A percentile compares a stretch with the other conserved stretches of the same genome.
Conservation (phyloP, 2,797 vertebrate genomes). For the Crax fasciolata region DNA sequence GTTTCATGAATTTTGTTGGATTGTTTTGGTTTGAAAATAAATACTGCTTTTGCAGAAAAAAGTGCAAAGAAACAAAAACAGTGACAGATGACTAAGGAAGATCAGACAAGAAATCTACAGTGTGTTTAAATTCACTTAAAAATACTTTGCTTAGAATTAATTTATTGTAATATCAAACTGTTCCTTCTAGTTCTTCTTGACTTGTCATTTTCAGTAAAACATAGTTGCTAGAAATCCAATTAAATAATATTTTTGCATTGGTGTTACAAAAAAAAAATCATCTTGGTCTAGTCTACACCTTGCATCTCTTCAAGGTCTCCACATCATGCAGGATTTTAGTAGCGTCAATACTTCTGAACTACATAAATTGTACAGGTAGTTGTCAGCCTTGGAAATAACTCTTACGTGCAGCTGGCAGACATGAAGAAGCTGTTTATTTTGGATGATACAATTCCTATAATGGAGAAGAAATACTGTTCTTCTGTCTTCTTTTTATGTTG, state of each 20-base stretch:
- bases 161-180: background rate
- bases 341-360: slow-evolving; percentile 33
- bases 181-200: background rate
- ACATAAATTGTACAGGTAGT: slow-evolving; percentile 3
- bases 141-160: background rate
- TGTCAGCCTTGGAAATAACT: slow-evolving; percentile 15
- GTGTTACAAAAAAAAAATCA: background rate
- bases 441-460: background rate
- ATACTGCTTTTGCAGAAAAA: background rate
- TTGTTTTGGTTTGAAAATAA: background rate
- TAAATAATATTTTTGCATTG: background rate
- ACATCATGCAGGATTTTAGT: background rate
- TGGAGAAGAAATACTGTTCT: slow-evolving; percentile 50
- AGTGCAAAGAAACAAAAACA: background rate
- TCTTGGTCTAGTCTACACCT: background rate
- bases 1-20: background rate
- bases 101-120: background rate
- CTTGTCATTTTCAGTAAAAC: background rate
- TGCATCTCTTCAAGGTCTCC: background rate
- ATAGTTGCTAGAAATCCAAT: background rate
- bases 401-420: slow-evolving; percentile 15
- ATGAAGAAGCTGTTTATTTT: slow-evolving; percentile 60
- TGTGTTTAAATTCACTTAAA: background rate
- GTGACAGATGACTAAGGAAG: background rate
- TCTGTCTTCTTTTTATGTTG: background rate